phyloP scores from a whole-genome alignment of 35 echinoderm and acorn worm species.

The Lytechinus pictus region DNA sequence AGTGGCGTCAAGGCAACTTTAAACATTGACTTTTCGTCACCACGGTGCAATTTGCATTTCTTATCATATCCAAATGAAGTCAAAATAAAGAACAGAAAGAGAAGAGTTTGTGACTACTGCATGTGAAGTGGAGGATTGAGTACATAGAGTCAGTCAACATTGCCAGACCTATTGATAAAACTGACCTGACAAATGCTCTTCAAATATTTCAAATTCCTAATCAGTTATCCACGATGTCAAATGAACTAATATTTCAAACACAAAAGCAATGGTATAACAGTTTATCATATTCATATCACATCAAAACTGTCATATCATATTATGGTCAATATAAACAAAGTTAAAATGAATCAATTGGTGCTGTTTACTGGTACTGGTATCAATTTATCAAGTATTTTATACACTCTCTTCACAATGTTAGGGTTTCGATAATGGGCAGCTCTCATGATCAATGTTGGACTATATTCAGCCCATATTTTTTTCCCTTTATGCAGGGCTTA shows the following conservation, averaged over 20 bases:
- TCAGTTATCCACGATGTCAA: neutral
- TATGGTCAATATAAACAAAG: too few relatives aligned
- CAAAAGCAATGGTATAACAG: neutral
- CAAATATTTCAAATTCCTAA: neutral
- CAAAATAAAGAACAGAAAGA: neutral
- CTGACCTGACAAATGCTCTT: neutral
- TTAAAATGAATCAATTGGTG: too few relatives aligned
- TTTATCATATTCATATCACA: neutral
- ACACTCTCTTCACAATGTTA: too few relatives aligned
- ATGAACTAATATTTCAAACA: neutral
- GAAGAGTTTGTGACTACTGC: neutral
- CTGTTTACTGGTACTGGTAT: too few relatives aligned
- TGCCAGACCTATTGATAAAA: neutral
- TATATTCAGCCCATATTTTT: too few relatives aligned
- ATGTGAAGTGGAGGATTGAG: neutral
- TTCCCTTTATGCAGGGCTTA: too few relatives aligned
- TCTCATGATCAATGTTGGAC: too few relatives aligned
- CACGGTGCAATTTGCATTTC: neutral
- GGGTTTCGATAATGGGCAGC: too few relatives aligned
- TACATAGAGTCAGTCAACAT: neutral
- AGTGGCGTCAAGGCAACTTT: slow-evolving; percentile 30
- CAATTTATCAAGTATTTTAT: too few relatives aligned
- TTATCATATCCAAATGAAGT: neutral
- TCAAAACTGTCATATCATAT: neutral
- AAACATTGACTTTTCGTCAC: slow-evolving; percentile 47